Conservation (phyloP, 1,140 invertebrate genomes). For the Episyrphus balteatus region DNA sequence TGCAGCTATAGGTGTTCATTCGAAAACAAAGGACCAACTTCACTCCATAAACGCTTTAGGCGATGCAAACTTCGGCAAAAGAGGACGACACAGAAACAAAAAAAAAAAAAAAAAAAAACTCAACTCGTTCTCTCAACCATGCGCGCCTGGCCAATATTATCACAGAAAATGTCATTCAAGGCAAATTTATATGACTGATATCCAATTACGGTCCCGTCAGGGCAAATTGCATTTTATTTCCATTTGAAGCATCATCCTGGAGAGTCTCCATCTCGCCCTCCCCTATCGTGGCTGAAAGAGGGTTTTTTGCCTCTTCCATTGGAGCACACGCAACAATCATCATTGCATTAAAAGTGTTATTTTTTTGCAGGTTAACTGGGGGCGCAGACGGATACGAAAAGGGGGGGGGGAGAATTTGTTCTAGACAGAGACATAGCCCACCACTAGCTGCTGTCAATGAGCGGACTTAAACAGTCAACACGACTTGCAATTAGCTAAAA, state of each 20-base stretch:
- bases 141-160: background rate
- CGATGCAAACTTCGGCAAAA: too few relatives aligned
- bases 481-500: too few relatives aligned
- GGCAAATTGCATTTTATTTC: constrained; percentile 3
- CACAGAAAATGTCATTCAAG: constrained; percentile 2
- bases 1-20: too few relatives aligned
- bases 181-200: constrained; percentile 3
- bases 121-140: too few relatives aligned
- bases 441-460: too few relatives aligned
- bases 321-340: background rate
- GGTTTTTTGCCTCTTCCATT: background rate
- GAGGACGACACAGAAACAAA: too few relatives aligned
- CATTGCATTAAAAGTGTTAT: background rate
- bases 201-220: constrained; percentile 2
- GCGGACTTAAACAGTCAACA: too few relatives aligned
- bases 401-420: background rate
- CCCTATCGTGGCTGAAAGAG: background rate
- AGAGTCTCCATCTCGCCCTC: background rate
- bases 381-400: background rate
- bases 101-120: too few relatives aligned
- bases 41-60: too few relatives aligned
- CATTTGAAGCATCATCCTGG: background rate
- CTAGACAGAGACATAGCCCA: too few relatives aligned
- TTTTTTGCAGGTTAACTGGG: too few relatives aligned
- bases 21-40: too few relatives aligned